These are phyloP conservation scores for Clupea harengus DNA, from an alignment of 2,113 vertebrate species.

Conservation along the genomic window DNA sequence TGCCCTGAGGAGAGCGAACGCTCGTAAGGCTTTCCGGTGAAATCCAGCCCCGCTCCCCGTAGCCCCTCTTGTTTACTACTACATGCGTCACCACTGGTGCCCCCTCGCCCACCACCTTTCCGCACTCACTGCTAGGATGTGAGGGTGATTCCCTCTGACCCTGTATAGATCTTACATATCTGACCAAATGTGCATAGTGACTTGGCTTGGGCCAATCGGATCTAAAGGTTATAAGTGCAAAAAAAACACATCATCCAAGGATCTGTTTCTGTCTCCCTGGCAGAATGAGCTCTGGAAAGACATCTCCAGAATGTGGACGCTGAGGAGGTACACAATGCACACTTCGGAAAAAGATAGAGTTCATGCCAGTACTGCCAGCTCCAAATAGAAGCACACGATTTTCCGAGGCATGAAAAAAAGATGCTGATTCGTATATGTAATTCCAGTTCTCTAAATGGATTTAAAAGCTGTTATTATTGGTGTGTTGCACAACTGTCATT, in stretches of 20 bases:
- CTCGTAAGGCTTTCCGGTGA: conserved; percentile 26
- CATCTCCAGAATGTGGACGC: conserved; percentile 52
- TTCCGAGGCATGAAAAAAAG: conserved; percentile 14
- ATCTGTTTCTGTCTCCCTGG: not conserved
- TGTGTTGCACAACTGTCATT: not conserved
- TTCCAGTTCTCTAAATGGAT: not conserved
- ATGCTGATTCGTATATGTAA: not conserved
- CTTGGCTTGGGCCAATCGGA: not conserved
- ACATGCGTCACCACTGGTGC: not conserved
- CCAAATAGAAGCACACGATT: conserved; percentile 39
- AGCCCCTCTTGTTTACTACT: not conserved
- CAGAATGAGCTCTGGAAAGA: conserved; percentile 42
- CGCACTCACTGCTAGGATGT: not conserved
- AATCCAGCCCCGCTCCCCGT: not conserved
- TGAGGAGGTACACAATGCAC: conserved; percentile 42
- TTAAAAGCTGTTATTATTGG: not conserved
- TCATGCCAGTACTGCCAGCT: conserved; percentile 22
- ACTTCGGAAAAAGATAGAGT: conserved; percentile 15
- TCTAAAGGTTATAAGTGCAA: not conserved
- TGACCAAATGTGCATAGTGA: not conserved
- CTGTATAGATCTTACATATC: not conserved
- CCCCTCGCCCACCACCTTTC: not conserved
- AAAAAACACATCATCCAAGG: not conserved
- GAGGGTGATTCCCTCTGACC: not conserved
- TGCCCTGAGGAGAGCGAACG: conserved; percentile 21